A percentile compares a stretch with the other conserved stretches of the same genome.
Evolutionary conservation across 1,140 invertebrate species (phyloP).

Genomic region (Drosophila lacertosa): DNA sequence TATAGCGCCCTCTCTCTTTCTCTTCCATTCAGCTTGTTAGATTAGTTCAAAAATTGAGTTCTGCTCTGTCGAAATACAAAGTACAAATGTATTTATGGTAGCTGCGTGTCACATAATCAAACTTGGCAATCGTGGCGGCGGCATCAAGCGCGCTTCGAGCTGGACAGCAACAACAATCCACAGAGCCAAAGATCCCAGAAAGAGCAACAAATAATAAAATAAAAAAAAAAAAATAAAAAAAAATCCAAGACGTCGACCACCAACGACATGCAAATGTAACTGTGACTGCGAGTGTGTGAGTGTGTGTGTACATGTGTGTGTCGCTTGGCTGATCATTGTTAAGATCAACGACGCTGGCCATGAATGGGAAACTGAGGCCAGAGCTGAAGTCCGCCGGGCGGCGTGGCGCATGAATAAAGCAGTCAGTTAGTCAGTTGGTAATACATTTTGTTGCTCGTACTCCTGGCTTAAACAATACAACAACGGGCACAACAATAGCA

Average conservation of each 20-base stretch:
- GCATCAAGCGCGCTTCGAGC: slow-evolving; percentile 43
- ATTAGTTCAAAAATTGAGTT: not conserved
- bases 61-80: not conserved
- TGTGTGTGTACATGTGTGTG: slow-evolving; percentile 40
- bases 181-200: slow-evolving; percentile 15
- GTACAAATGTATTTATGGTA: slow-evolving; percentile 49
- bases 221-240: not conserved
- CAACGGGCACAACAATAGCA: slow-evolving; percentile 9
- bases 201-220: slow-evolving; percentile 3
- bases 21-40: not conserved
- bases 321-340: slow-evolving; percentile 79
- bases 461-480: slow-evolving; percentile 32
- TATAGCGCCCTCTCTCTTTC: not conserved
- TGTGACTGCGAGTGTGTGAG: slow-evolving; percentile 27
- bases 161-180: slow-evolving; percentile 24
- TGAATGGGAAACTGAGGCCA: slow-evolving; percentile 33
- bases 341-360: slow-evolving; percentile 62
- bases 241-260: slow-evolving; percentile 39
- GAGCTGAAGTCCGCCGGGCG: slow-evolving; percentile 40
- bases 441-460: slow-evolving; percentile 58
- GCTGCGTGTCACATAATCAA: slow-evolving; percentile 53
- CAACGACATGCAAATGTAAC: slow-evolving; percentile 61
- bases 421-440: slow-evolving; percentile 76
- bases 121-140: slow-evolving; percentile 56
- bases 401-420: slow-evolving; percentile 69